Conservation (phyloP, 2,888 invertebrate genomes). For the Metallyticus violacea region DNA sequence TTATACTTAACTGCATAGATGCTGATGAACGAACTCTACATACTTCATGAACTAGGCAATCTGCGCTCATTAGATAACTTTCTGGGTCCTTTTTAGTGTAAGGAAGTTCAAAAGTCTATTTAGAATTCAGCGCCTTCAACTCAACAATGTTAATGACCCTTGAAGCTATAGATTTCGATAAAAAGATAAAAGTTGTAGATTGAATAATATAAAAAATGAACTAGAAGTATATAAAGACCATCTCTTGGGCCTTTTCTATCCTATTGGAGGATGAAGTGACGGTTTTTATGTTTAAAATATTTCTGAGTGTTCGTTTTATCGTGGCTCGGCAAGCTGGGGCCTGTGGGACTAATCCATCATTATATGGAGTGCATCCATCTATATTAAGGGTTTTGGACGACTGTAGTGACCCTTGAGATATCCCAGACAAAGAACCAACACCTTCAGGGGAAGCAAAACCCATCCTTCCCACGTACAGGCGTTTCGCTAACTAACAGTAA, state of each 20-base stretch:
- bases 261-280: background rate
- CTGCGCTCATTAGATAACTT: too few species aligned
- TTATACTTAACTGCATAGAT: too few species aligned
- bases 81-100: too few species aligned
- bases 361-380: background rate
- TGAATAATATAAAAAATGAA: background rate
- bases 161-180: background rate
- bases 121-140: background rate
- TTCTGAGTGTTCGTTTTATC: too few species aligned
- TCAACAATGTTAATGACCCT: background rate
- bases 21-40: too few species aligned
- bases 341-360: background rate
- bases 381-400: background rate
- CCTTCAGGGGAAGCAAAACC: background rate
- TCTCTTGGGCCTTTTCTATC: background rate
- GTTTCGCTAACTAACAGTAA: too few species aligned
- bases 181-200: background rate
- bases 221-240: background rate
- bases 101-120: too few species aligned
- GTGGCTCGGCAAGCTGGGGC: background rate
- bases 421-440: background rate
- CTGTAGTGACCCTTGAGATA: too few species aligned
- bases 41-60: too few species aligned
- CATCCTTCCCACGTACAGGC: too few species aligned
- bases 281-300: background rate